Conservation (phyloP, 2,113 vertebrate genomes). For the Epinephelus fuscoguttatus region DNA sequence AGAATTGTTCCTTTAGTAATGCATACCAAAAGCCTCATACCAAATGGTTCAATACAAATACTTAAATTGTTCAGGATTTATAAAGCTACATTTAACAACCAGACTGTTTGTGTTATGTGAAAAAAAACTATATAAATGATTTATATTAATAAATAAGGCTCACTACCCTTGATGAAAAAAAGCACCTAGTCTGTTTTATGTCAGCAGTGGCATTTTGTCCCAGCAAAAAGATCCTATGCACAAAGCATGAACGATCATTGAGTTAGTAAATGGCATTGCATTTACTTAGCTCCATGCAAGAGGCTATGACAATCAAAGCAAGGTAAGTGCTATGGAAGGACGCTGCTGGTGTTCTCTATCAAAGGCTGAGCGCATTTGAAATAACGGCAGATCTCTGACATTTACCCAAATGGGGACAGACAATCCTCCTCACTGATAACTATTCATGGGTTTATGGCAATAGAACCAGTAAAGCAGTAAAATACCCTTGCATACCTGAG, state of each 20-base stretch:
- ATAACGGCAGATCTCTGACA: conserved; percentile 25
- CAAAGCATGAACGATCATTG: conserved; percentile 9
- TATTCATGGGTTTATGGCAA: background rate
- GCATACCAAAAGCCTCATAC: no score
- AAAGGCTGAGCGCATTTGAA: conserved; percentile 2
- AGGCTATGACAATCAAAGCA: conserved; percentile 17
- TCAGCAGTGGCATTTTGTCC: conserved; percentile 20
- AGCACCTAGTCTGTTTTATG: background rate
- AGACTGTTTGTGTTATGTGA: no score
- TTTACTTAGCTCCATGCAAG: background rate
- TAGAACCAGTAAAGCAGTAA: background rate
- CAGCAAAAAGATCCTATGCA: background rate
- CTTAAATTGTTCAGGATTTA: background rate
- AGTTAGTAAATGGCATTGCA: conserved; percentile 3
- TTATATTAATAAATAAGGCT: background rate
- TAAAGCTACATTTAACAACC: no score
- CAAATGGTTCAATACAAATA: no score
- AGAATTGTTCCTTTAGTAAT: no score
- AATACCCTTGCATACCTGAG: background rate
- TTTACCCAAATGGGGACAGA: conserved; percentile 8
- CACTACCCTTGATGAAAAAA: conserved; percentile 1
- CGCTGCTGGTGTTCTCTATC: background rate
- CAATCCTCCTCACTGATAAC: background rate
- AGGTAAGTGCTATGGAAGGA: background rate
- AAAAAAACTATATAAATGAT: background rate